phyloP scores from a whole-genome alignment of 1,140 invertebrate genomes.

The Cryptotermes secundus region DNA sequence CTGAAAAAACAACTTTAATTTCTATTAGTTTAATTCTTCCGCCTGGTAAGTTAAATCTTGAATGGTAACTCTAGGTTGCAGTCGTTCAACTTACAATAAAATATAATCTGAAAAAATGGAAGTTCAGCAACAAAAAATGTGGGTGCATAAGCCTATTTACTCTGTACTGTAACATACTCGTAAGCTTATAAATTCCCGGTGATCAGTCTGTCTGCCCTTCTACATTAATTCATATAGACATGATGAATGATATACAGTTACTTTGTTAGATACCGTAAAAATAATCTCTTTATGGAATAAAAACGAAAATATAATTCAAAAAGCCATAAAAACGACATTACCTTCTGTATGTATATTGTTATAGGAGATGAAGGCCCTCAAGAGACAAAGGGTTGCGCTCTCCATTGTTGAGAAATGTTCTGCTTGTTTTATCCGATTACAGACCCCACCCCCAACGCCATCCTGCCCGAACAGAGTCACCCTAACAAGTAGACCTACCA shows the following conservation, averaged over 20 bases:
- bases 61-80: too few relatives aligned
- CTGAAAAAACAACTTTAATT: too few relatives aligned
- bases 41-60: too few relatives aligned
- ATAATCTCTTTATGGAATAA: background rate
- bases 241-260: background rate
- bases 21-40: too few relatives aligned
- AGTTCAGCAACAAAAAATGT: too few relatives aligned
- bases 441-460: background rate
- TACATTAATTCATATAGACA: background rate
- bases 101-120: too few relatives aligned
- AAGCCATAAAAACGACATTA: background rate
- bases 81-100: too few relatives aligned
- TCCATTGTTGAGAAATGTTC: conserved; percentile 18
- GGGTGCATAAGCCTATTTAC: too few relatives aligned
- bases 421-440: conserved; percentile 23
- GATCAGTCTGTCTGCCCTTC: background rate
- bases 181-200: background rate
- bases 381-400: conserved; percentile 13
- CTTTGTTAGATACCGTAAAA: background rate
- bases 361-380: background rate
- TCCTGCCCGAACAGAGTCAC: background rate
- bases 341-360: conserved; percentile 1
- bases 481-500: background rate
- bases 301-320: background rate
- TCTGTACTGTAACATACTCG: too few relatives aligned